Evolutionary conservation across 1,140 invertebrate species (phyloP).

Genomic region (Megathymus violae): DNA sequence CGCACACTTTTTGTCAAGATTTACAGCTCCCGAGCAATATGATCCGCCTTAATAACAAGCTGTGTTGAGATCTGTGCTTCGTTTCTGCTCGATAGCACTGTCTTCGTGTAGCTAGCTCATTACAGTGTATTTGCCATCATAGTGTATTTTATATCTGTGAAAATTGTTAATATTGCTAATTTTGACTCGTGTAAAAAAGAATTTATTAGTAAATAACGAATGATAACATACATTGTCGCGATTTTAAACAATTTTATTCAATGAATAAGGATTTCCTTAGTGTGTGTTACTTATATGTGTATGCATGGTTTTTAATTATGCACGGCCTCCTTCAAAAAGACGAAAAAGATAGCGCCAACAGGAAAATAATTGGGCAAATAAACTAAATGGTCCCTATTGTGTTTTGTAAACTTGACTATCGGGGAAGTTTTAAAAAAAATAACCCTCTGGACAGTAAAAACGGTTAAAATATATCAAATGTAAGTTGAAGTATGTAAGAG

Average conservation of each 20-base stretch:
- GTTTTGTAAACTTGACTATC: conserved; percentile 7
- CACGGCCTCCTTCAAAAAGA: too few species aligned
- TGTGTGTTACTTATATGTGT: neutral
- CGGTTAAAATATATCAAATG: too few species aligned
- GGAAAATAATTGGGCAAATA: conserved; percentile 1
- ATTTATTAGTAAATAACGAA: too few species aligned
- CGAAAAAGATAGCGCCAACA: neutral
- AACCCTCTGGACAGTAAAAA: neutral
- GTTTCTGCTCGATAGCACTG: conserved; percentile 11
- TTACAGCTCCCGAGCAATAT: conserved; percentile 34
- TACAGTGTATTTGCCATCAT: too few species aligned
- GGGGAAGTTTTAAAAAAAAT: neutral
- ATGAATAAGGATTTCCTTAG: too few species aligned
- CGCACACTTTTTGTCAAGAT: conserved; percentile 58
- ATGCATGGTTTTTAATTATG: neutral
- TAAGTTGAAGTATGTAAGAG: too few species aligned
- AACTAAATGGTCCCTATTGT: conserved; percentile 9
- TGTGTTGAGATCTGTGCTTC: conserved; percentile 12
- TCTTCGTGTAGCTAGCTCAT: neutral
- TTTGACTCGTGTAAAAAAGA: too few species aligned
- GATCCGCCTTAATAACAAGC: conserved; percentile 33
- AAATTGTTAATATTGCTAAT: too few species aligned
- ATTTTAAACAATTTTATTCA: too few species aligned
- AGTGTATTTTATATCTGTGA: too few species aligned
- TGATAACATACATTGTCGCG: too few species aligned